Base-by-base conservation (phyloP, 2,888 invertebrate species). In the Epirrita christyi region DNA sequence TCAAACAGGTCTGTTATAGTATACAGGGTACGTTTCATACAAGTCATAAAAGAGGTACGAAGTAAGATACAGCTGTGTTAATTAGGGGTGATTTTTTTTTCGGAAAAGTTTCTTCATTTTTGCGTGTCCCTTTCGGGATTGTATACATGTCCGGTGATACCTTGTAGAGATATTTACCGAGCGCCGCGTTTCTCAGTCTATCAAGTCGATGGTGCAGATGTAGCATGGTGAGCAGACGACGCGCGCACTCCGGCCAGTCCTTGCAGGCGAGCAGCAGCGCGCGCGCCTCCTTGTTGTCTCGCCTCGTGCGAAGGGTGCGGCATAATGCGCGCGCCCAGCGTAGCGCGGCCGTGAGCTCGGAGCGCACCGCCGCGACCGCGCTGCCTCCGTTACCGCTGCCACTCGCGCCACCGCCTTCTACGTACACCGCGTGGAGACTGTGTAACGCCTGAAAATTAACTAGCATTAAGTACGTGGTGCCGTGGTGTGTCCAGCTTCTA, bases 361-460 rank as follows among this genome's bases (percentile, higher is more conserved):
- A 97, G 7, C 98, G 97, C 55, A 98, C 97, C 54, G 72, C 75
- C 32, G 60, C 71, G 6, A 66, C 74, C 0, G 67, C 67, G 41
- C 72, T 67, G 42, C 69, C 66, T 0, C 97, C 62, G 63, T 36
- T 21, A 1, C 74, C 67, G 96, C 97, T 72, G 0, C 97, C 97
- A 34, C 97, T 97, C 83, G 97, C 97, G 14, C 74, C 78, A 34
- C 83, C 83, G 10, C 98, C 98, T 85, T 98, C 98, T 73, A 98
- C 97, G 81, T 98, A 96, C 95, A 98, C 98, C 68, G 97, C 96
- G 92, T 98, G 98, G 60, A 98, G 92, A 64, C 97, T 97, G 86
- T 96, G 96, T 75, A 98, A 94, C 27, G 97, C 97, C 94, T 98
- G 92, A 11, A 13, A 38, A 14, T 8, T 13, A 38, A 38, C n/a